Conservation (phyloP, 2,113 vertebrate species). For the Porphyrio hochstetteri region DNA sequence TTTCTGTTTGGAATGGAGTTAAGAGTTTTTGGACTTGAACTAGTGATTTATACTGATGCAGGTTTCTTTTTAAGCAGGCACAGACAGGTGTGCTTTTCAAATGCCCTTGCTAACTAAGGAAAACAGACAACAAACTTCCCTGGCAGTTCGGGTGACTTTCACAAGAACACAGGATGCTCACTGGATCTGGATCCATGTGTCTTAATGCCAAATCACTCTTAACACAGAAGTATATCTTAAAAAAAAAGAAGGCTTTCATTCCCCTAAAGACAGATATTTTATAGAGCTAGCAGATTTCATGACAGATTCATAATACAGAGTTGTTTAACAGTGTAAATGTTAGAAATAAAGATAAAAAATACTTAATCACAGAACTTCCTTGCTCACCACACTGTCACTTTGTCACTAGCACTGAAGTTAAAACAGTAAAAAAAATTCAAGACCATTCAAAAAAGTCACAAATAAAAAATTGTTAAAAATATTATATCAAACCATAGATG, state of each 20-base stretch:
- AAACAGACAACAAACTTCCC: background rate
- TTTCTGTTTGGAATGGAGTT: background rate
- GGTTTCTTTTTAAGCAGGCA: background rate
- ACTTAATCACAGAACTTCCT: background rate
- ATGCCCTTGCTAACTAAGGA: background rate
- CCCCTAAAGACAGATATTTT: background rate
- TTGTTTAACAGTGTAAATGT: too few relatives aligned
- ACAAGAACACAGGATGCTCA: background rate
- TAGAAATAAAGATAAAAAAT: background rate
- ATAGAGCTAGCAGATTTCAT: background rate
- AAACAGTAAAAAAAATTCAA: background rate
- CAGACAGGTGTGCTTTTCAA: background rate
- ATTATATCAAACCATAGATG: background rate
- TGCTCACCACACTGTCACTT: background rate
- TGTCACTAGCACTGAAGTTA: too few relatives aligned
- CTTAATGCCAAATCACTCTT: background rate
- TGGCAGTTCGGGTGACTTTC: background rate
- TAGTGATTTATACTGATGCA: background rate
- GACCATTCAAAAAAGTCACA: background rate
- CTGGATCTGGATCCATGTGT: background rate
- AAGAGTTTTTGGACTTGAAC: background rate
- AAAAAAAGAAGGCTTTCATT: background rate
- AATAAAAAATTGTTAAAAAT: background rate
- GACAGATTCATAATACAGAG: background rate
- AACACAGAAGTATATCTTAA: background rate